Evolutionary conservation across 2,888 invertebrate genomes (phyloP).

Genomic region (Sarcophaga subvicina): DNA sequence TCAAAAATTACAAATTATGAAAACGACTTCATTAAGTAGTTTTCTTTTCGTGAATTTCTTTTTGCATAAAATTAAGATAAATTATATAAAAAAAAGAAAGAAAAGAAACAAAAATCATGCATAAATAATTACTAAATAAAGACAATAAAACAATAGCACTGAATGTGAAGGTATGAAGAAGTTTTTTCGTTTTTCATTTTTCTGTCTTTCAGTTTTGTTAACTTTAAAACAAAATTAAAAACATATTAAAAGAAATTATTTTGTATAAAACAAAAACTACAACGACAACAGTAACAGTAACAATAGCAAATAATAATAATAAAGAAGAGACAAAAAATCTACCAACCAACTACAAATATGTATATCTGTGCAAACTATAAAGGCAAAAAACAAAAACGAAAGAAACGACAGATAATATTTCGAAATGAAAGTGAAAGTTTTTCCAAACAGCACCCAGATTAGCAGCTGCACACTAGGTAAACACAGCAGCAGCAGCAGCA

Average conservation of each 20-base stretch:
- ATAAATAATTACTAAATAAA: constrained; percentile 47
- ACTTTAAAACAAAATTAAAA: constrained; percentile 40
- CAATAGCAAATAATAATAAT: too few species aligned
- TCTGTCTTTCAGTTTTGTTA: constrained; percentile 16
- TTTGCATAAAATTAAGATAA: constrained; percentile 55
- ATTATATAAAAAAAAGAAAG: constrained; percentile 37
- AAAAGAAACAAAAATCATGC: constrained; percentile 1
- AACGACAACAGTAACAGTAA: neutral
- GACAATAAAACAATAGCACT: constrained; percentile 48
- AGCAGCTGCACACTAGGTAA: constrained; percentile 27
- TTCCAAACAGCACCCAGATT: constrained; percentile 63
- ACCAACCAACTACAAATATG: constrained; percentile 22
- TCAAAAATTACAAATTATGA: neutral
- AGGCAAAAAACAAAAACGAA: constrained; percentile 40
- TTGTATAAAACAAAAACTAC: neutral
- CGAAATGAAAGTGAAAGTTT: constrained; percentile 79
- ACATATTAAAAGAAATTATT: neutral
- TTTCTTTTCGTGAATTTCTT: neutral
- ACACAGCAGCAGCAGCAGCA: constrained; percentile 9
- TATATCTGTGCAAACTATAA: constrained; percentile 8
- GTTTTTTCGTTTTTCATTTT: constrained; percentile 15
- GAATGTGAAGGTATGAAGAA: constrained; percentile 39
- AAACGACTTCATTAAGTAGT: neutral
- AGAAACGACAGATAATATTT: constrained; percentile 69
- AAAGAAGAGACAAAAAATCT: neutral